phyloP scores from a whole-genome alignment of 2,888 invertebrate species.

The Perizoma affinitatum region DNA sequence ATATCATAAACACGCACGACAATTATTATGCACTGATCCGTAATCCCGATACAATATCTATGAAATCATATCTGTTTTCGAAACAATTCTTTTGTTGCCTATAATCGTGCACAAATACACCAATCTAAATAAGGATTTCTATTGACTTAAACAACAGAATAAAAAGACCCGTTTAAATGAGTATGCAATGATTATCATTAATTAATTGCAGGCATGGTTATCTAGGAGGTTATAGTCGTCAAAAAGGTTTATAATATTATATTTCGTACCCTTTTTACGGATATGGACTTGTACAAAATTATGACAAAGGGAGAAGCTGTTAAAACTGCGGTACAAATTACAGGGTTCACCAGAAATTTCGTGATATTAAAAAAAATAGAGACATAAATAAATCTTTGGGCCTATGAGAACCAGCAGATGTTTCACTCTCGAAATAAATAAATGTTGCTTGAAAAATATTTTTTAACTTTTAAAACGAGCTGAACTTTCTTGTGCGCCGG shows the following conservation, averaged over 20 bases:
- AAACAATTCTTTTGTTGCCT: conserved; percentile 29
- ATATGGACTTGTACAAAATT: conserved; percentile 41
- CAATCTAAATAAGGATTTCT: conserved; percentile 12
- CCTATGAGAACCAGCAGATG: conserved; percentile 17
- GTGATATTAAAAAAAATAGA: conserved; percentile 20
- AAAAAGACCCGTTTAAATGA: conserved; percentile 22
- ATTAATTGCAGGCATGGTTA: conserved; percentile 31
- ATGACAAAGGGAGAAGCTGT: conserved; percentile 47
- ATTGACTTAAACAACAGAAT: conserved; percentile 18
- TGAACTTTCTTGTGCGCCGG: background rate
- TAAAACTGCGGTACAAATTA: conserved; percentile 44
- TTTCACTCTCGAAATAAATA: conserved; percentile 10
- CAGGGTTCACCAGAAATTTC: conserved; percentile 39
- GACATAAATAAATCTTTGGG: conserved; percentile 18
- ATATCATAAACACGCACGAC: conserved; percentile 12
- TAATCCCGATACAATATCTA: conserved; percentile 20
- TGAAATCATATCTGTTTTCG: conserved; percentile 22
- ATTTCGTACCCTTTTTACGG: conserved; percentile 1
- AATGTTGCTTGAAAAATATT: conserved; percentile 7
- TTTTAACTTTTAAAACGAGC: conserved; percentile 1
- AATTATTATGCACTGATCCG: conserved; percentile 9
- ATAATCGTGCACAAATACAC: conserved; percentile 28
- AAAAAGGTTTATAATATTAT: conserved; percentile 28
- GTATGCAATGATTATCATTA: conserved; percentile 29
- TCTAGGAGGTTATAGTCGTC: conserved; percentile 28